Evolutionary conservation across 2,113 vertebrate genomes (phyloP), one percentile per base, ranked within the genome.

Genomic region (Sula dactylatra): DNA sequence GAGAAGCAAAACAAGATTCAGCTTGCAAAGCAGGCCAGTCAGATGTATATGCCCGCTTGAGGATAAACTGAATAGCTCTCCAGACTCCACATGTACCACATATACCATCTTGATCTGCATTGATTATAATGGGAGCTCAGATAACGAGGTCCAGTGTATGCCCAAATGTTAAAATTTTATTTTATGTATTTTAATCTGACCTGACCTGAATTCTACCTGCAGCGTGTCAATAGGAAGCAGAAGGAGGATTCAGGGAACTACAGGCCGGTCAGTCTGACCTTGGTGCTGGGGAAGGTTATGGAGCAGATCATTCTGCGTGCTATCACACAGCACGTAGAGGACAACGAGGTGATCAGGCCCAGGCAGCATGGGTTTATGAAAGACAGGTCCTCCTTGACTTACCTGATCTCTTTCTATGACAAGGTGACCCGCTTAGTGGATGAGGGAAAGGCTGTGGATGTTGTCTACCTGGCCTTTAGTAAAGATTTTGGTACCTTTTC

Each of bases 101-200:
- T 4, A n/a, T 40, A 59, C 45, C 36, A 55, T 27, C 13, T 93
- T 0, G 0, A 34, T 78, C 50, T 58, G 38, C 29, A 9, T 10
- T 44, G 16, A 21, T 71, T 44, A 65, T 52, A 64, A 56, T 29
- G 13, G 26, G 32, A 82, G n/a, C 42, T 86, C 25, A 73, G n/a
- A 74, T n/a, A n/a, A 6, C 0, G 0, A 56, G 26, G 25, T 31
- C 22, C 8, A 61, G 22, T 34, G 7, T 49, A 44, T 34, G 4
- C 4, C 26, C 42, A 76, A 69, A 42, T 36, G 55, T 49, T 24
- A 64, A 56, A 18, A 74, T 27, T 62, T 76, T 55, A 42, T 70
- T 76, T 70, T 77, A 44, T 14, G 25, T 58, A 20, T 62, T 87
- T 87, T 62, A 56, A 76, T 31, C 20, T 31, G 19, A 45, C 44